Conservation (phyloP, 2,797 vertebrate species). For the Sparus aurata region DNA sequence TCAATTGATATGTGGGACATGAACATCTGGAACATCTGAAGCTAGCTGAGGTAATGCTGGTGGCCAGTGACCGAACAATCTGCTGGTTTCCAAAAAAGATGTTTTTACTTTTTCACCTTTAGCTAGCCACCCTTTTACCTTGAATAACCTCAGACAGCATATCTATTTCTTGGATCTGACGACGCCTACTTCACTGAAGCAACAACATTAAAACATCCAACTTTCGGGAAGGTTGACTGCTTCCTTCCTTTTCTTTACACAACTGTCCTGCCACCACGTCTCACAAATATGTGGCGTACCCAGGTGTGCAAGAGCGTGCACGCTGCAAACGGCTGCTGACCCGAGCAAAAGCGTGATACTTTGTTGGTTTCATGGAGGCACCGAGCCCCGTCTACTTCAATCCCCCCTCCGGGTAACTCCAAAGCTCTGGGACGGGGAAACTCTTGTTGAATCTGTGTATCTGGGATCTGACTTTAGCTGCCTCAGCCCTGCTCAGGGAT, state of each 20-base stretch:
- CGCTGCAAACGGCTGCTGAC: slow-evolving; percentile 14
- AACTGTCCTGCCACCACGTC: not conserved
- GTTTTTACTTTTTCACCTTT: slow-evolving; percentile 43
- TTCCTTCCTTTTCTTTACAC: not conserved
- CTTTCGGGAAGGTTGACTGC: not conserved
- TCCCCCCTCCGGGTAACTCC: slow-evolving; percentile 57
- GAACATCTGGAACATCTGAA: slow-evolving; percentile 77
- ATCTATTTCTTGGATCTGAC: slow-evolving; percentile 15
- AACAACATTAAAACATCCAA: not conserved
- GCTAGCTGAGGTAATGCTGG: slow-evolving; percentile 71
- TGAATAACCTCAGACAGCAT: slow-evolving; percentile 32
- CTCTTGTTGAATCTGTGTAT: slow-evolving; percentile 46
- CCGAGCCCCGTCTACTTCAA: slow-evolving; percentile 47
- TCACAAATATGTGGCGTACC: slow-evolving; percentile 6
- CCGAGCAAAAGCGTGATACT: slow-evolving; percentile 45
- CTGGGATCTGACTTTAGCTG: slow-evolving; percentile 43
- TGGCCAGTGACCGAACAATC: slow-evolving; percentile 50
- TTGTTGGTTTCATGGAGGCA: slow-evolving; percentile 53
- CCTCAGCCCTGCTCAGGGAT: slow-evolving; percentile 37
- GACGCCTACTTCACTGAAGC: not conserved
- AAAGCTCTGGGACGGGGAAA: slow-evolving; percentile 38
- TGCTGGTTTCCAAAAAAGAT: slow-evolving; percentile 31
- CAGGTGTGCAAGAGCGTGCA: slow-evolving; percentile 14
- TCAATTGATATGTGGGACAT: slow-evolving; percentile 60
- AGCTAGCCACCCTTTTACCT: slow-evolving; percentile 45